Base-by-base conservation (phyloP, 2,888 invertebrate genomes). In the Agriotes lineatus region DNA sequence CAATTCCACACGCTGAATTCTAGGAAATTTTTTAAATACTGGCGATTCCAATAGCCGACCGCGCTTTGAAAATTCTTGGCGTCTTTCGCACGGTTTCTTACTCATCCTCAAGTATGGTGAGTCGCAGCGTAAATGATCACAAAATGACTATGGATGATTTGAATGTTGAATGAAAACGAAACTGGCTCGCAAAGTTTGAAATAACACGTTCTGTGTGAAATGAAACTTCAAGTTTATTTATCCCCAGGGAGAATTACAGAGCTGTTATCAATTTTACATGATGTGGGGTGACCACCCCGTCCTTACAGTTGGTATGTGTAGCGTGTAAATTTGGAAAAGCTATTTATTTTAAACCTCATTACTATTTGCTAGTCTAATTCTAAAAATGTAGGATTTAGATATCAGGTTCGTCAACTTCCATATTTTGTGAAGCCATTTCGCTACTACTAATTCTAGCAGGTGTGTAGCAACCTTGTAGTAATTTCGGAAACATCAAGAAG, bases 191-290 rank as follows among this genome's bases (percentile, higher is more conserved):
- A n/a, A n/a, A n/a, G n/a, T n/a, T n/a, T n/a, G n/a, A 19, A 33
- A n/a, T 25, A 10, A 52, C 52, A 33, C 35, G 4, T 6, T 48
- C 22, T 9, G 33, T 25, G 52, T 52, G 33, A 52, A 48, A 19
- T 7, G 33, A 33, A 33, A 16, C 33, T 9, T 10, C 50, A 30
- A 4, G 6, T 52, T 52, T 33, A 52, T 33, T 30, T n/a, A 5
- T 18, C 52, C 5, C 52, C 18, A 33, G 52, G 35, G 52, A 33
- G 0, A 52, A 33, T 33, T 33, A 33, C 52, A 52, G 30, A 33
- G 1, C 33, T 30, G 52, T 52, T 52, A 52, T 52, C 52, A 52
- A 52, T 52, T 16, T 52, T 52, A 30, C 30, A 52, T 52, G 16
- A 33, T 9, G 10, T 19, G 18, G 10, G 9, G 44, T 39, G 37